These are phyloP conservation scores for Hyla sarda DNA, from an alignment of 2,113 vertebrate species.

Conservation along the genomic window DNA sequence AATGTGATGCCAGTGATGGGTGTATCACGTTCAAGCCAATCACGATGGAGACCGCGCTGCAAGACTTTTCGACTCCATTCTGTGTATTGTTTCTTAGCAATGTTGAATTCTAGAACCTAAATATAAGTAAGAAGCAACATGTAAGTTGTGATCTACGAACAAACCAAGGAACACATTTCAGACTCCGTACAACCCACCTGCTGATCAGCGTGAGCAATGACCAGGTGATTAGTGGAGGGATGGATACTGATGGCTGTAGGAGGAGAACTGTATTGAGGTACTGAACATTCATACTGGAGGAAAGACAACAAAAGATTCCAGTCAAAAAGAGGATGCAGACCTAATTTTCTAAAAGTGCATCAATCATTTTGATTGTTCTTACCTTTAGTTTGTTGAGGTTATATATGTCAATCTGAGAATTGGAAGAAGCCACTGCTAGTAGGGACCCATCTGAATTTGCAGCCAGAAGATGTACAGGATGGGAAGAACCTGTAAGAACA, in stretches of 20 bases:
- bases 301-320: background rate
- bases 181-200: slow-evolving; percentile 71
- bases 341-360: too few relatives aligned
- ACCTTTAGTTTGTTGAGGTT: slow-evolving; percentile 82
- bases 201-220: slow-evolving; percentile 87
- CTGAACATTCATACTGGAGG: slow-evolving; percentile 80
- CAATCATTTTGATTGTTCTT: slow-evolving; percentile 43
- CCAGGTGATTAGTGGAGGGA: slow-evolving; percentile 81
- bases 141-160: background rate
- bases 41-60: slow-evolving; percentile 80
- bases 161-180: background rate
- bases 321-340: background rate
- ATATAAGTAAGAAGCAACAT: background rate
- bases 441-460: slow-evolving; percentile 83
- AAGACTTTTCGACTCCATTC: slow-evolving; percentile 87
- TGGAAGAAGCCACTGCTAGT: slow-evolving; percentile 80
- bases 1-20: slow-evolving; percentile 87
- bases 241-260: slow-evolving; percentile 87
- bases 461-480: slow-evolving; percentile 81
- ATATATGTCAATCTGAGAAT: slow-evolving; percentile 81
- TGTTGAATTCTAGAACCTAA: slow-evolving; percentile 89
- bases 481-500: slow-evolving; percentile 71
- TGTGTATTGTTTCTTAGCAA: slow-evolving; percentile 83
- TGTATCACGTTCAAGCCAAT: slow-evolving; percentile 86
- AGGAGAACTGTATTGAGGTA: slow-evolving; percentile 84